phyloP scores from a whole-genome alignment of 2,797 vertebrate genomes.

The Intellagama lesueurii region DNA sequence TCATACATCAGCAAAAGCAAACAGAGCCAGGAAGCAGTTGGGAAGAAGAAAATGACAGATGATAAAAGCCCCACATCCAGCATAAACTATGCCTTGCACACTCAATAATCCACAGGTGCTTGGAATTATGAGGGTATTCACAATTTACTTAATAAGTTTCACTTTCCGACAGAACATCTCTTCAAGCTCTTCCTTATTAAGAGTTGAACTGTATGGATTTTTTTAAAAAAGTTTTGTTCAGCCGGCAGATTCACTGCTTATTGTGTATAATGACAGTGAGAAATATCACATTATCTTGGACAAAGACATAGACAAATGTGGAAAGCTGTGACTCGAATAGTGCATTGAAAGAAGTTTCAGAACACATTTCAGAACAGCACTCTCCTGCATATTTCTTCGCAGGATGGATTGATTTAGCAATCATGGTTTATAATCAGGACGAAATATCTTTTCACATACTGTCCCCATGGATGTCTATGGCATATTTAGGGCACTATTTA shows the following conservation, averaged over 20 bases:
- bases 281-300: slow-evolving; percentile 1
- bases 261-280: neutral
- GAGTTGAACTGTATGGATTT: neutral
- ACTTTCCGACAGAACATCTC: neutral
- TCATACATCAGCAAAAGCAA: slow-evolving; percentile 5
- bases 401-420: neutral
- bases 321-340: neutral
- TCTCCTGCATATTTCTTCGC: neutral
- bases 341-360: neutral
- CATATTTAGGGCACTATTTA: neutral
- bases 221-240: neutral
- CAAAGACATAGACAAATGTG: slow-evolving; percentile 10
- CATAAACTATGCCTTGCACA: neutral
- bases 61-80: slow-evolving; percentile 21
- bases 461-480: neutral
- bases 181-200: slow-evolving; percentile 12
- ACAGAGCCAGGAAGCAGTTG: slow-evolving; percentile 6
- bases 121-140: slow-evolving; percentile 3
- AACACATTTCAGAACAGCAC: neutral
- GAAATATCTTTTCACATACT: neutral
- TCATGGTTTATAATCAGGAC: neutral
- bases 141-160: slow-evolving; percentile 7
- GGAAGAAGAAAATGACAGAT: slow-evolving; percentile 33
- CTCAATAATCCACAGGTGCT: neutral
- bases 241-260: neutral